Conservation (phyloP, 2,113 vertebrate species). For the Clarias batrachus region DNA sequence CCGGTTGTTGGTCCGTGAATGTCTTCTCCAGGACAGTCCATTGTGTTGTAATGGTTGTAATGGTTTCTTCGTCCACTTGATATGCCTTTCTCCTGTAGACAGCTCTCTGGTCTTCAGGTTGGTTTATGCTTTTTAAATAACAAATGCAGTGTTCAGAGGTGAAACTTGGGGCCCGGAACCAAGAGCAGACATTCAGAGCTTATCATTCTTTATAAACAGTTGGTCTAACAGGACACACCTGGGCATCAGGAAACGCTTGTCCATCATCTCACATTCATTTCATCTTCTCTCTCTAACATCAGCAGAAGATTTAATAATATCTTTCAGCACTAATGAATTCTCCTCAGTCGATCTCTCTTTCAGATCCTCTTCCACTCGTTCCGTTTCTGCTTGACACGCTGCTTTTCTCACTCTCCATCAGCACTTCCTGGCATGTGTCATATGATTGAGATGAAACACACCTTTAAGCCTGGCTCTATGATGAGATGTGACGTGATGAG, state of each 20-base stretch:
- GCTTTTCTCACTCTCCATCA: conserved; percentile 25
- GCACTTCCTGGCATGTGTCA: conserved; percentile 42
- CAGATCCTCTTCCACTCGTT: not conserved
- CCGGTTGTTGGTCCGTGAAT: too few species aligned
- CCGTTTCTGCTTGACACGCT: conserved; percentile 5
- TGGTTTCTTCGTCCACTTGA: not conserved
- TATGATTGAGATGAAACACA: conserved; percentile 25
- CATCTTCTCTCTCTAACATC: not conserved
- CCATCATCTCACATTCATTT: not conserved
- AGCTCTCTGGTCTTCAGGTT: not conserved
- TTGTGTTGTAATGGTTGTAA: not conserved
- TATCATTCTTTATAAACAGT: too few species aligned
- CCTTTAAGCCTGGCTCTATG: conserved; percentile 3
- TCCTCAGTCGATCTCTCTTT: not conserved
- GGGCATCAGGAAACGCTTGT: too few species aligned
- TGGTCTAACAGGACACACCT: too few species aligned
- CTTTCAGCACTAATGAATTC: not conserved
- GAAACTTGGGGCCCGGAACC: too few species aligned
- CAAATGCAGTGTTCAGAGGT: too few species aligned
- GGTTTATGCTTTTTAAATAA: too few species aligned
- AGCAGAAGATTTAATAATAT: not conserved
- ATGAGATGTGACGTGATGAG: conserved; percentile 42
- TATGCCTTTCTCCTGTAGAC: not conserved
- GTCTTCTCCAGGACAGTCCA: not conserved
- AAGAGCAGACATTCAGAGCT: too few species aligned